These are phyloP conservation scores for Caenorhabditis wallacei DNA, from an alignment of 2,888 invertebrate species.

Conservation along the genomic window DNA sequence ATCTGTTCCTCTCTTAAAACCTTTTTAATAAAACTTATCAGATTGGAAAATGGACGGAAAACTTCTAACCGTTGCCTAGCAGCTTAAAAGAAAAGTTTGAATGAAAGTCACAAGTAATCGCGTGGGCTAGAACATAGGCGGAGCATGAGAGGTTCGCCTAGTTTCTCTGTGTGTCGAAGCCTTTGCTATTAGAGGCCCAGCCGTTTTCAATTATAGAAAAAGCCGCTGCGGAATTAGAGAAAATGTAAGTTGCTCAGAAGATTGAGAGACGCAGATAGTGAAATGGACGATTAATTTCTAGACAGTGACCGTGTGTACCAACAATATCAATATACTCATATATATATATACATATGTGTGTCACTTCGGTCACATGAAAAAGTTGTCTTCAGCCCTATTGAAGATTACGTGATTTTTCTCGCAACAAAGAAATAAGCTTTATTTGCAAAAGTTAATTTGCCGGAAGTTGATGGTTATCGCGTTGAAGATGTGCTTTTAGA, in stretches of 20 bases:
- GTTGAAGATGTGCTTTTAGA: too few relatives aligned
- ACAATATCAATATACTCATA: too few relatives aligned
- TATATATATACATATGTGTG: too few relatives aligned
- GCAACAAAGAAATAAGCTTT: too few relatives aligned
- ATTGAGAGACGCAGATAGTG: conserved; percentile 13
- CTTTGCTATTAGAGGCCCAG: conserved; percentile 20
- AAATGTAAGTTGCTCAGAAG: background rate
- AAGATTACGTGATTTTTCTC: too few relatives aligned
- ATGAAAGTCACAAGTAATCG: background rate
- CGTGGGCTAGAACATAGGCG: conserved; percentile 51
- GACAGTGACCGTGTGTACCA: conserved; percentile 29
- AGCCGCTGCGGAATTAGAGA: conserved; percentile 16
- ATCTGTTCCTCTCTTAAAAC: background rate
- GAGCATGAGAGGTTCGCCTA: conserved; percentile 37
- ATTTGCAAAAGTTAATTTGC: background rate
- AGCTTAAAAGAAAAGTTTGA: background rate
- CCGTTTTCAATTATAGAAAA: conserved; percentile 58
- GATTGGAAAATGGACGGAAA: too few relatives aligned
- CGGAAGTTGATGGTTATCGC: background rate
- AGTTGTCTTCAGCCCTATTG: too few relatives aligned
- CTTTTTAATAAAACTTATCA: too few relatives aligned
- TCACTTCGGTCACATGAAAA: too few relatives aligned
- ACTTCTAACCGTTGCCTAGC: conserved; percentile 12
- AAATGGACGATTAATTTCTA: conserved; percentile 37
- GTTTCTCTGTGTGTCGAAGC: conserved; percentile 21